phyloP scores from a whole-genome alignment of 2,888 invertebrate species.

The Hoplodrina blanda region DNA sequence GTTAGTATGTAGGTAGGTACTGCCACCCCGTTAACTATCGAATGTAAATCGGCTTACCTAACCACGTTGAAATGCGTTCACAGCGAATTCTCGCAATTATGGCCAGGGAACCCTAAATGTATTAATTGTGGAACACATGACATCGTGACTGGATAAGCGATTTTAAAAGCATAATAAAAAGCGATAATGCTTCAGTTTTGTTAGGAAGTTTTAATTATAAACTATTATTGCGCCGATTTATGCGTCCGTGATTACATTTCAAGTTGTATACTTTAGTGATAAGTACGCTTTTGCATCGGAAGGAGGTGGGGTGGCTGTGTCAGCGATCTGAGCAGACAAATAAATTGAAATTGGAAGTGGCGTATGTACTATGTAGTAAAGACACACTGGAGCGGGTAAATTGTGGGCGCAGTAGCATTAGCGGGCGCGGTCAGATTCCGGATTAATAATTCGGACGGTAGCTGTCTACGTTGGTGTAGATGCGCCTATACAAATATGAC shows the following conservation, averaged over 20 bases:
- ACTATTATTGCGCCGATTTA: constrained; percentile 8
- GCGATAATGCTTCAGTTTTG: constrained; percentile 7
- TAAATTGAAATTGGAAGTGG: background rate
- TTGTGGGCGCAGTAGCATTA: no score
- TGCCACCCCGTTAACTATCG: background rate
- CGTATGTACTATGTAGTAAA: no score
- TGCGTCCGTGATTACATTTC: constrained; percentile 15
- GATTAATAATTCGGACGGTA: no score
- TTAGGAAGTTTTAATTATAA: constrained; percentile 20
- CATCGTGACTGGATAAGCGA: constrained; percentile 6
- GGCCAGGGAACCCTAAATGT: background rate
- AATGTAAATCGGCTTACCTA: background rate
- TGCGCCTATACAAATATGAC: no score
- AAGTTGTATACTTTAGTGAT: constrained; percentile 16
- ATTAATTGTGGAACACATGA: constrained; percentile 2
- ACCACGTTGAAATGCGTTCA: background rate
- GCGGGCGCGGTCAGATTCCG: no score
- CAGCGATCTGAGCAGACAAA: constrained; percentile 2
- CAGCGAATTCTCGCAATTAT: background rate
- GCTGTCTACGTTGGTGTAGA: no score
- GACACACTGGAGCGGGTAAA: no score
- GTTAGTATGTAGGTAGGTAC: background rate
- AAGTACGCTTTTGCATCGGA: constrained; percentile 4
- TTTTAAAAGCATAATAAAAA: constrained; percentile 27
- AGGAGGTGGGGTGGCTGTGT: constrained; percentile 6